Percentiles rank a stretch among this genome's conserved stretches.
Conservation (phyloP, 2,888 invertebrate genomes). For the Caenorhabditis japonica region DNA sequence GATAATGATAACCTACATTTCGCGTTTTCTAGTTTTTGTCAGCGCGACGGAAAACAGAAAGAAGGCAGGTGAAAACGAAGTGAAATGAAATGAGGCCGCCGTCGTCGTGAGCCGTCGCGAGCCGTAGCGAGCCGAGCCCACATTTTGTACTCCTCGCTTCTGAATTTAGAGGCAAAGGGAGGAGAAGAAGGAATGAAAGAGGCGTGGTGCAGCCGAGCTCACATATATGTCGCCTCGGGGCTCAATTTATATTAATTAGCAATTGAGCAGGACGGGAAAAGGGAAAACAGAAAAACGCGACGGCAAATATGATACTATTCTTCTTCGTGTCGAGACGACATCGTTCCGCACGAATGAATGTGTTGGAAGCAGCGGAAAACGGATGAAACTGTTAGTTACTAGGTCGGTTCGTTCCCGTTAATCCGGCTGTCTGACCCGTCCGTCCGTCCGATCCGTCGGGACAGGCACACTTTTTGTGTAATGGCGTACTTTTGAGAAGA, state of each 20-base stretch:
- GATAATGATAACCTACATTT: slow-evolving; percentile 25
- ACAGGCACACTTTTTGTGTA: slow-evolving; percentile 30
- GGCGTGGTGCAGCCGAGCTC: slow-evolving; percentile 42
- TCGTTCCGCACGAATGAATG: not conserved
- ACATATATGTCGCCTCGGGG: slow-evolving; percentile 46
- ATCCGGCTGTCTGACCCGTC: slow-evolving; percentile 18
- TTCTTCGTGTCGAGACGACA: not conserved
- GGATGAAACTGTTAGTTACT: slow-evolving; percentile 50
- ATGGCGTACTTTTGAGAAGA: slow-evolving; percentile 8
- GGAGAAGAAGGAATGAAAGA: slow-evolving; percentile 6
- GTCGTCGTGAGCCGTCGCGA: too few relatives aligned
- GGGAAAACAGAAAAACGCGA: slow-evolving; percentile 15
- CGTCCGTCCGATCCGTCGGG: slow-evolving; percentile 7
- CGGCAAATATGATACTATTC: slow-evolving; percentile 41
- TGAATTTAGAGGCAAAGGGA: too few relatives aligned
- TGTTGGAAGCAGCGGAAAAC: slow-evolving; percentile 33
- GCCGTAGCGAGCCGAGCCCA: too few relatives aligned
- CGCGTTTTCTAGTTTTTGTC: too few relatives aligned
- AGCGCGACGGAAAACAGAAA: slow-evolving; percentile 15
- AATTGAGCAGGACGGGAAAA: slow-evolving; percentile 18
- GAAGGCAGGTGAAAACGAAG: not conserved
- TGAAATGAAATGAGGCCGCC: slow-evolving; percentile 2
- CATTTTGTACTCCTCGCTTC: too few relatives aligned
- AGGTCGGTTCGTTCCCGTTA: slow-evolving; percentile 36
- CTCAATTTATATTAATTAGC: slow-evolving; percentile 58